Conservation (phyloP, 2,113 vertebrate species). For the Sturnus vulgaris region DNA sequence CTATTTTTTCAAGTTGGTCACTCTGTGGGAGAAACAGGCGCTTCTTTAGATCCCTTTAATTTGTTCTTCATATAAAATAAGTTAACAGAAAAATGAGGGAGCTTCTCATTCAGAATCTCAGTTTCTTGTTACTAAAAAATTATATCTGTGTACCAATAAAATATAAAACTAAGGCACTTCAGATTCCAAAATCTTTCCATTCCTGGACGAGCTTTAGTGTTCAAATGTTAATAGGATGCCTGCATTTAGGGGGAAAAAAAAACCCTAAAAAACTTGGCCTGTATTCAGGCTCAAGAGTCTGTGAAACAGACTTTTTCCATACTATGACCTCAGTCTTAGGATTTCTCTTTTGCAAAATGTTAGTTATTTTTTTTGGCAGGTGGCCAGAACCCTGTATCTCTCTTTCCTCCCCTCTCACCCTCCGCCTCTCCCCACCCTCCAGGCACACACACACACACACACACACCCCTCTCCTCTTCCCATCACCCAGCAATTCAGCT, state of each 20-base stretch:
- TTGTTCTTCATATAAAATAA: slow-evolving; percentile 46
- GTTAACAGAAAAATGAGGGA: slow-evolving; percentile 25
- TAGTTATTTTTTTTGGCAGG: slow-evolving; percentile 72
- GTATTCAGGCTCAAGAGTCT: slow-evolving; percentile 67
- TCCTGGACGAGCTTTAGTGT: slow-evolving; percentile 61
- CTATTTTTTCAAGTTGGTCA: neutral
- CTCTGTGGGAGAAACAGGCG: slow-evolving; percentile 5
- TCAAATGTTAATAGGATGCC: slow-evolving; percentile 66
- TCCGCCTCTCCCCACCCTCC: neutral
- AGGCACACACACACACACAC: neutral
- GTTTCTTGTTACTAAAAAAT: slow-evolving; percentile 44
- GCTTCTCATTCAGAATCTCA: slow-evolving; percentile 9
- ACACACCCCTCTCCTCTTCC: neutral
- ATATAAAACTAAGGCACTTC: slow-evolving; percentile 42
- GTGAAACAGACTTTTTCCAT: slow-evolving; percentile 76
- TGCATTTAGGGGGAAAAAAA: neutral
- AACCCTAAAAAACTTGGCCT: slow-evolving; percentile 36
- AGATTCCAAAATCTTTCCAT: slow-evolving; percentile 68
- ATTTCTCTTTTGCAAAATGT: slow-evolving; percentile 67
- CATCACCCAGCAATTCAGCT: neutral
- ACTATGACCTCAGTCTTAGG: slow-evolving; percentile 73
- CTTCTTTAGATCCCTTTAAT: slow-evolving; percentile 38
- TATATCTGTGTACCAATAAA: neutral
- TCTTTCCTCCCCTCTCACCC: neutral
- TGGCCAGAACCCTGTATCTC: slow-evolving; percentile 55